phyloP scores from a whole-genome alignment of 2,797 vertebrate species.

The Tokudaia tokunoshimensis region DNA sequence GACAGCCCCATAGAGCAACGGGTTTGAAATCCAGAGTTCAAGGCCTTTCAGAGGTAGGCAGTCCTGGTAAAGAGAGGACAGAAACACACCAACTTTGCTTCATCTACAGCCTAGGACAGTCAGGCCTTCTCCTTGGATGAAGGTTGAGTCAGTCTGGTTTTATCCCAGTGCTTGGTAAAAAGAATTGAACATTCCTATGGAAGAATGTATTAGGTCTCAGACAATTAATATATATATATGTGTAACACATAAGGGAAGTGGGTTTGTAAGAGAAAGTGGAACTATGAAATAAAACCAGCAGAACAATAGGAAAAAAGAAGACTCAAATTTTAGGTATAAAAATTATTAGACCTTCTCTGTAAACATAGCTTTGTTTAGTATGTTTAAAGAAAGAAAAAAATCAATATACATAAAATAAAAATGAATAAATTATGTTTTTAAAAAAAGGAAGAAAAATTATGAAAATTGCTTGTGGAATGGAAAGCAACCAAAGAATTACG shows the following conservation, averaged over 20 bases:
- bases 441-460: neutral
- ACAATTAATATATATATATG: neutral
- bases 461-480: neutral
- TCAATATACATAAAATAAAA: neutral
- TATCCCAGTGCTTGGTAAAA: neutral
- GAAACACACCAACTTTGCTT: neutral
- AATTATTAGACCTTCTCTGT: constrained; percentile 11
- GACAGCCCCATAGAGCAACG: neutral
- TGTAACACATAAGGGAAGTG: neutral
- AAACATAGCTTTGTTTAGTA: neutral
- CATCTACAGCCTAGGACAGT: no score
- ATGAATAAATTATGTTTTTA: neutral
- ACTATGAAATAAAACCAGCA: neutral
- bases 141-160: neutral
- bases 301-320: neutral
- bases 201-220: neutral
- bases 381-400: neutral
- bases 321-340: neutral
- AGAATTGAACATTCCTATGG: constrained; percentile 9
- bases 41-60: neutral
- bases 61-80: neutral
- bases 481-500: constrained; percentile 4
- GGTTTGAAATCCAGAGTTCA: neutral
- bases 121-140: neutral
- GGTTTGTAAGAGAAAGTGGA: neutral